Base-by-base conservation (phyloP, 2,888 invertebrate species). In the Rhingia rostrata region DNA sequence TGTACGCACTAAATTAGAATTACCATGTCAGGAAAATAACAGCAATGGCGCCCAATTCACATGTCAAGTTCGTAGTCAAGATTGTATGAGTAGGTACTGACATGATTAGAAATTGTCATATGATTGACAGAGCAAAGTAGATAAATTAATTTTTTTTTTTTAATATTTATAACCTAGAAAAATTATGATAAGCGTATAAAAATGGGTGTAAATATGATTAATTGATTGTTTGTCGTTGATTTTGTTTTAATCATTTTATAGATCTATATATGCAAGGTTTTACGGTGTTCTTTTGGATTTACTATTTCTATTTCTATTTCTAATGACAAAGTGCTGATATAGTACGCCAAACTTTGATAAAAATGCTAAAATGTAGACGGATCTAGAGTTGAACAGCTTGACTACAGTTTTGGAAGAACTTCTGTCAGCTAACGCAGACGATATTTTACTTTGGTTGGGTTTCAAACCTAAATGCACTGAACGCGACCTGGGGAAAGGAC, bases 71-170 rank as follows among this genome's bases (percentile, higher is more conserved):
- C 4, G 0, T 43, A 43, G 43, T 32, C 12, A 60, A 12, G 56
- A 56, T 56, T 43, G 22, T 22, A 60, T 30, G n/a, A 43, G 9
- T 12, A 12, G 30, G 10, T 12, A 12, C 22, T 39, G 39, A 14
- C 39, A 58, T 41, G 58, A 41, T 58, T 58, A 41, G 41, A 22
- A 41, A n/a, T 41, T 45, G 33, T 60, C 32, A 45, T 12, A 33
- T 60, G 60, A 60, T 43, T 60, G 43, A 45, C 43, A 45, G 32
- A 30, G 6, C n/a, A 14, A n/a, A 39, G 7, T 3, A 37, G 35
- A 54, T 54, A 14, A 37, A 12, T 12, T 35, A 12, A 6, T 43
- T 6, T 2, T n/a, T 4, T n/a, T 43, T 6, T 2, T n/a, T 12
- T 0, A 43, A 43, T 14, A 37, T 4, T 14, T 14, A 2, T 14